These are phyloP conservation scores for Taxidea taxus DNA, from an alignment of 2,113 vertebrate species.

Conservation along the genomic window DNA sequence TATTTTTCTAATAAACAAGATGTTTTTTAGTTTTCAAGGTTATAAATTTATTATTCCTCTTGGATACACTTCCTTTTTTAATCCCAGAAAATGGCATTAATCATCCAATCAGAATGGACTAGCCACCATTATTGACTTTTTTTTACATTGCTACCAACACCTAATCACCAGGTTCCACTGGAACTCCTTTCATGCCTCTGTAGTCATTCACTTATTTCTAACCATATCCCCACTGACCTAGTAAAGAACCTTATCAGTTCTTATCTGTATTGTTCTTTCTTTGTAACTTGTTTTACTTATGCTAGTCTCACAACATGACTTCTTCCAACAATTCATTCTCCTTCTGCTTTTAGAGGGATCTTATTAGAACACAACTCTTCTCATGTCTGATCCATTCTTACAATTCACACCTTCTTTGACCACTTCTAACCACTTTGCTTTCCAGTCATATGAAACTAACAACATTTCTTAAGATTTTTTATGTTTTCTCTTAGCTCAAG, in stretches of 20 bases:
- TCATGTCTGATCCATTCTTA: not conserved
- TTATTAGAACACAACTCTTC: not conserved
- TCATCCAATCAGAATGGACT: not conserved
- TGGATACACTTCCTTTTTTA: not conserved
- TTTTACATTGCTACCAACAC: not conserved
- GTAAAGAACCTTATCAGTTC: not conserved
- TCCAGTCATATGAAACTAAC: not conserved
- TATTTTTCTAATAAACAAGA: not conserved
- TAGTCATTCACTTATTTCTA: not conserved
- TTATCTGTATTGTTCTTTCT: not conserved
- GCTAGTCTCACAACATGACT: not conserved
- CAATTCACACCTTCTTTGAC: not conserved
- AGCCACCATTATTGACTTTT: not conserved
- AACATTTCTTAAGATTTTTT: not conserved
- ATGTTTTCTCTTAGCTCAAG: not conserved
- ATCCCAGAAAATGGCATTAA: not conserved
- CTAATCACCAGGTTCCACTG: not conserved
- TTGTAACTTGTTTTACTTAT: not conserved
- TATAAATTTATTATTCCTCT: not conserved
- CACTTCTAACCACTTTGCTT: not conserved
- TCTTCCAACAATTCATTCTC: not conserved
- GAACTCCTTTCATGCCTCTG: not conserved
- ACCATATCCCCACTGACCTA: not conserved
- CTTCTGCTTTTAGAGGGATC: not conserved
- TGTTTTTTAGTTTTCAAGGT: not conserved